A percentile compares a stretch with the other conserved stretches of the same genome.
Evolutionary conservation across 1,140 invertebrate species (phyloP).

Genomic region (Zaprionus capensis): DNA sequence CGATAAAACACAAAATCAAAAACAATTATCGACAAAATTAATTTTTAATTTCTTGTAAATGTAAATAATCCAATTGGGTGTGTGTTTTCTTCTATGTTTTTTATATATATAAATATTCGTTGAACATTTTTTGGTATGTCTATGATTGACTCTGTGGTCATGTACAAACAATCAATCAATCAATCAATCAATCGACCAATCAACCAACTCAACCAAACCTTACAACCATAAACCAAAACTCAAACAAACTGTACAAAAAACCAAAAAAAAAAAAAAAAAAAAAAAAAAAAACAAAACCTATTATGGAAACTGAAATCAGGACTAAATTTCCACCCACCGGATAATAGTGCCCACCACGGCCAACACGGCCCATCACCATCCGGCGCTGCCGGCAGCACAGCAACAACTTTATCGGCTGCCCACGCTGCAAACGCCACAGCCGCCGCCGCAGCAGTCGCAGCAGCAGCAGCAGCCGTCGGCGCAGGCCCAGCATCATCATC

Average conservation of each 20-base stretch:
- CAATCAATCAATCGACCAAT: conserved; percentile 73
- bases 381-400: conserved; percentile 56
- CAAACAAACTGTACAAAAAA: conserved; percentile 71
- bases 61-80: conserved; percentile 85
- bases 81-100: conserved; percentile 85
- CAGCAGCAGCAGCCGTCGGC: conserved; percentile 34
- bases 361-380: conserved; percentile 61
- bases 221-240: conserved; percentile 67
- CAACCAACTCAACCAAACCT: conserved; percentile 80
- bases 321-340: conserved; percentile 84
- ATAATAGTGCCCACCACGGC: conserved; percentile 83
- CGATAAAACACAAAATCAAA: conserved; percentile 45
- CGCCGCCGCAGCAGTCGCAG: conserved; percentile 35
- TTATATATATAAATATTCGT: conserved; percentile 84
- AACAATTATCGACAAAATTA: conserved; percentile 62
- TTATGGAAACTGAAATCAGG: conserved; percentile 75
- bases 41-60: conserved; percentile 84
- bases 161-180: conserved; percentile 69
- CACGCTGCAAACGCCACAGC: conserved; percentile 33
- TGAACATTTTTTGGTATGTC: conserved; percentile 84
- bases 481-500: conserved; percentile 19
- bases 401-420: conserved; percentile 75
- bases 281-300: conserved; percentile 62
- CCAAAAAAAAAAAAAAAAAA: conserved; percentile 42
- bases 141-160: conserved; percentile 84